Base-by-base conservation (phyloP, 1,140 invertebrate species). In the Dreissena polymorpha region DNA sequence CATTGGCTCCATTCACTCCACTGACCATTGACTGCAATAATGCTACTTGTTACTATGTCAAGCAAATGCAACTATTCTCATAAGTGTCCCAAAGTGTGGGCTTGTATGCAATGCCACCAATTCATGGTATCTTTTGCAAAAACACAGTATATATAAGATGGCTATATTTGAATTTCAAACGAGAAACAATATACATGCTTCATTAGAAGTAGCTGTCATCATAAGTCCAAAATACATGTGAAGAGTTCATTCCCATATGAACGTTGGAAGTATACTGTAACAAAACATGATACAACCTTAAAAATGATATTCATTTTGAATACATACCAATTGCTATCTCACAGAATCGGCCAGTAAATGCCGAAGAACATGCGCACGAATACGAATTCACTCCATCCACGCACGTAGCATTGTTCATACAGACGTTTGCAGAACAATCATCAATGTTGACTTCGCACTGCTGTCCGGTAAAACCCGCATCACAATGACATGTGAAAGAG, bases 381-480 rank as follows among this genome's bases (percentile, higher is more conserved):
- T 68, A 72, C 16, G 27, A 53, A 18, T 60, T 69, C 12, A 69
- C 13, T 13, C 27, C 23, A 69, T 75, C 63, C 14, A 80, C 51
- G 76, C 87, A 89, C 0, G 77, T 82, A 7, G 82, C 84, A 21
- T 78, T 72, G 65, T 88, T 87, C 23, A 53, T 73, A 81, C 86
- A 89, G 10, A 79, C 51, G 16, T 69, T 81, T 8, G 74, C 21
- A 0, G 29, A 39, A 25, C 68, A 85, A 18, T 39, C 21, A 53
- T 68, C 55, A 78, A 98, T 99, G 0, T 99, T 93, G 87, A 99
- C 96, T 55, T 98, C 96, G 92, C 99, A 99, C 78, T 97, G 95
- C 87, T 99, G 96, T 89, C 98, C 99, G 25, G 97, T 95, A 94
- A 99, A 99, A 16, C 98, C 98, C 23, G 96, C 96, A 88, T 99